Conservation (phyloP, 2,797 vertebrate genomes). For the Karalla daura region DNA sequence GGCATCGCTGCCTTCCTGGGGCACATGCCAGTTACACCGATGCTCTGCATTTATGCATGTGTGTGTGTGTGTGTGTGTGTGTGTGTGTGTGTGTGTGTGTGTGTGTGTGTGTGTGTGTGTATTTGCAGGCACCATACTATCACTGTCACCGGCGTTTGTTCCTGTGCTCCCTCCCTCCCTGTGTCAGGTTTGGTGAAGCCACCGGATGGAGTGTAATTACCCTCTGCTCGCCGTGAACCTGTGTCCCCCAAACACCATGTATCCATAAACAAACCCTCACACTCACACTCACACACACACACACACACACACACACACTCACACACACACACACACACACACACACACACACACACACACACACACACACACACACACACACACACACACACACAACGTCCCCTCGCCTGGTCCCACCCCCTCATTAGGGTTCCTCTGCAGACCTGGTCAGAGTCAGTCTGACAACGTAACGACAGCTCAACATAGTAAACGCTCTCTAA, state of each 20-base stretch:
- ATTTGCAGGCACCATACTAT: slow-evolving; percentile 71
- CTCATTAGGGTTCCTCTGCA: slow-evolving; percentile 66
- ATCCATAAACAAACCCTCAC: slow-evolving; percentile 79
- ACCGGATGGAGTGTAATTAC: slow-evolving; percentile 82
- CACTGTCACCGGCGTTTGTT: slow-evolving; percentile 93
- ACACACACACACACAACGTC: background rate
- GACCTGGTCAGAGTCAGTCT: slow-evolving; percentile 71
- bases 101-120: slow-evolving; percentile 43
- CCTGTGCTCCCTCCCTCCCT: slow-evolving; percentile 51
- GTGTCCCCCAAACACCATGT: slow-evolving; percentile 63
- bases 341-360: too few species aligned
- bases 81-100: slow-evolving; percentile 54
- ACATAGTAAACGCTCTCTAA: slow-evolving; percentile 74
- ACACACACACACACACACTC: background rate
- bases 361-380: background rate
- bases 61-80: slow-evolving; percentile 48
- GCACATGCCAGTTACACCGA: slow-evolving; percentile 91
- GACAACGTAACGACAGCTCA: slow-evolving; percentile 77
- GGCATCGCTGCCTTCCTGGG: slow-evolving; percentile 90
- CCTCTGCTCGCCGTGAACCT: slow-evolving; percentile 73
- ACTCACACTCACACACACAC: background rate
- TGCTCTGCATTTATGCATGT: slow-evolving; percentile 55
- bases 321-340: too few species aligned
- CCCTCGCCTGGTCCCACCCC: slow-evolving; percentile 53
- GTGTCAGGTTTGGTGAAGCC: slow-evolving; percentile 81